Base-by-base conservation (phyloP, 2,113 vertebrate species). In the Oncorhynchus masou region DNA sequence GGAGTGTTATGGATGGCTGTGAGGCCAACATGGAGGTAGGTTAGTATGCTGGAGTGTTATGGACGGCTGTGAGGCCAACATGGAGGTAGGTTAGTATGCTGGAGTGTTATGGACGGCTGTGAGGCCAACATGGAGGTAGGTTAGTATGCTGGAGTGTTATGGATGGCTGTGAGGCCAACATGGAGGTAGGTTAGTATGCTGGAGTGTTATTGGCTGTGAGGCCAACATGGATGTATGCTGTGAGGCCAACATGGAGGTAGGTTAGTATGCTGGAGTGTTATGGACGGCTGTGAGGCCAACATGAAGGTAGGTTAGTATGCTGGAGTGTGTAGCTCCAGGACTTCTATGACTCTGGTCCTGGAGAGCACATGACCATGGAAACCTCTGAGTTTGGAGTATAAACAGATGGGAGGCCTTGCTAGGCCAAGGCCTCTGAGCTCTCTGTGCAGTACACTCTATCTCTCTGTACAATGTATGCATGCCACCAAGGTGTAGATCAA, bases 381-480 rank as follows among this genome's bases (percentile, higher is more conserved):
- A 80, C 78, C 19, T 22, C 65, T 29, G 71, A 83, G 74, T 67
- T 87, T 85, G 82, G 83, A 81, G 74, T 85, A 76, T 80, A 84
- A 87, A 86, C 51, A 85, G 88, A 72, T 22, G 54, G 68, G 51
- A 62, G 62, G 79, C 71, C 76, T 60, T 51, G 45, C 74, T 75
- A 77, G 71, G 77, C 77, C 80, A 79, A 68, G 65, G 74, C 75
- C 48, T 70, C 79, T 72, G 78, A 72, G 78, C 69, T 73, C 65
- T 45, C 49, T 3, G 27, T 59, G 39, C 39, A 45, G 39, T 45
- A 45, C 39, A 45, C 22, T 39, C 74, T 64, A 60, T 75, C 79
- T 29, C 74, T 73, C 83, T 80, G 74, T 78, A 22, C 12, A 8
- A 9, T 64, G 20, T 64, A 19, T 64, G 39, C 39, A 45, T 12